A percentile compares a stretch with the other conserved stretches of the same genome.
These are phyloP conservation scores for Tineola bisselliella DNA, from an alignment of 2,888 invertebrate genomes.

Conservation along the genomic window DNA sequence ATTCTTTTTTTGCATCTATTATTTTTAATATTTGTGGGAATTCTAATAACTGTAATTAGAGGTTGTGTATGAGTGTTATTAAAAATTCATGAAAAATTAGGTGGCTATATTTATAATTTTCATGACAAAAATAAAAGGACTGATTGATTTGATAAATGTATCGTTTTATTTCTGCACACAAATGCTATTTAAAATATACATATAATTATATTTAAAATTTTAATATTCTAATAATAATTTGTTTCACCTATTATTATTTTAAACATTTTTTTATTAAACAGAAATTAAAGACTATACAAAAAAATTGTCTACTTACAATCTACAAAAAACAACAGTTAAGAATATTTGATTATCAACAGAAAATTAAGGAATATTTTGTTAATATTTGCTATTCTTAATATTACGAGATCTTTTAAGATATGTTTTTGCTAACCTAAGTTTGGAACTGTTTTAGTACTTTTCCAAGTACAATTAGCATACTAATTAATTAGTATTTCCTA, in stretches of 20 bases:
- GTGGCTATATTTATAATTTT: neutral
- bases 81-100: neutral
- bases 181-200: no score
- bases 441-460: no score
- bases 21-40: no score
- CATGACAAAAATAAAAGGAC: constrained; percentile 57
- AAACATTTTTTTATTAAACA: neutral
- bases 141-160: constrained; percentile 32
- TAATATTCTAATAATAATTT: no score
- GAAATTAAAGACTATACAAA: neutral
- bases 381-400: neutral
- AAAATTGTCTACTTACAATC: neutral
- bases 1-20: no score
- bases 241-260: no score
- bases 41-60: no score
- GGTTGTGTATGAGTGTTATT: no score
- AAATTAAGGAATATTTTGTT: neutral
- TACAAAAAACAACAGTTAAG: neutral
- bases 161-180: neutral
- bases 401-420: constrained; percentile 1
- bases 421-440: neutral
- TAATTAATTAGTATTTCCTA: no score
- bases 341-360: neutral
- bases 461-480: no score
- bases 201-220: no score